Conservation (phyloP, 2,888 invertebrate species). For the Drepana falcataria region DNA sequence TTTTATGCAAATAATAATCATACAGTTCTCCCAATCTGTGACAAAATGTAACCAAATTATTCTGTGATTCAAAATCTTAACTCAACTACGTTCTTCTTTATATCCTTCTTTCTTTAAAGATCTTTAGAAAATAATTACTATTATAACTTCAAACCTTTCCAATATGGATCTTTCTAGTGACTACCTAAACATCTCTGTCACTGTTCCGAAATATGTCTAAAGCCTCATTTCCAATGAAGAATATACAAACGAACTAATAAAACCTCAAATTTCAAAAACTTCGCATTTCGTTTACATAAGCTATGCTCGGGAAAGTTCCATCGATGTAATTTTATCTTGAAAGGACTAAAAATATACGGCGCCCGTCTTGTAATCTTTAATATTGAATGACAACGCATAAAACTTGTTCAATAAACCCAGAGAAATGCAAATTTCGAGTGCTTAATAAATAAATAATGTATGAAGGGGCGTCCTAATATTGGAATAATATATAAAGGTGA, state of each 20-base stretch:
- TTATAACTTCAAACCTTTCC: too few species aligned
- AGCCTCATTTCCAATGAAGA: neutral
- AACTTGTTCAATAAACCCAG: constrained; percentile 63
- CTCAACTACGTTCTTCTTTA: too few species aligned
- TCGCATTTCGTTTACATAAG: constrained; percentile 16
- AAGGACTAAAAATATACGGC: constrained; percentile 34
- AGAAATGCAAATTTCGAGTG: constrained; percentile 56
- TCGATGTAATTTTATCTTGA: constrained; percentile 4
- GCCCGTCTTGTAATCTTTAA: constrained; percentile 43
- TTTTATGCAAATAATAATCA: too few species aligned
- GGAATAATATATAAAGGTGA: constrained; percentile 20
- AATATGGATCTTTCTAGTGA: too few species aligned
- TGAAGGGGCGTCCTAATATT: constrained; percentile 24
- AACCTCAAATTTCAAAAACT: constrained; percentile 4
- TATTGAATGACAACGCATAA: constrained; percentile 62
- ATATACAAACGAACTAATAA: neutral
- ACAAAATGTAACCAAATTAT: neutral
- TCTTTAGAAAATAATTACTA: too few species aligned
- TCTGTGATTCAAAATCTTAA: too few species aligned
- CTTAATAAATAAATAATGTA: constrained; percentile 61
- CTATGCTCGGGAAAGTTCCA: constrained; percentile 43
- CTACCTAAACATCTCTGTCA: too few species aligned
- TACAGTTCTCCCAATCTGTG: neutral
- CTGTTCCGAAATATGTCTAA: too few species aligned
- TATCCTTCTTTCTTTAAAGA: too few species aligned